A percentile compares a stretch with the other conserved stretches of the same genome.
Evolutionary conservation across 2,888 invertebrate genomes (phyloP).

Genomic region (Apodemia duryi): DNA sequence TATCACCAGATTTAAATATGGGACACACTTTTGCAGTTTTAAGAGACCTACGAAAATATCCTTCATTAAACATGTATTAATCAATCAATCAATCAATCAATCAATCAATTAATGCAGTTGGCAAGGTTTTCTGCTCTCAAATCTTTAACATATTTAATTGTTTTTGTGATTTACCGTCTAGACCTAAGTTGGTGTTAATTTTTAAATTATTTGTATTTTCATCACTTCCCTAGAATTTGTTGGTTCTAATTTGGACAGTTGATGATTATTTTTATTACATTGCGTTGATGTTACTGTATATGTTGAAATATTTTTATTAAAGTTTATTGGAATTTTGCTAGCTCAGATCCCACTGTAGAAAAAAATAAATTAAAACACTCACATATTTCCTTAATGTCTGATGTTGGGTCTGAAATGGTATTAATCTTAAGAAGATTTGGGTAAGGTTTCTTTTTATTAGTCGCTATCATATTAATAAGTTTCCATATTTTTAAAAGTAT

Average conservation of each 20-base stretch:
- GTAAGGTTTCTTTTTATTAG: no score
- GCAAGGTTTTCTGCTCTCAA: background rate
- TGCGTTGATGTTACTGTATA: background rate
- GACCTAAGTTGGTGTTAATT: background rate
- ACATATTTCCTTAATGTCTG: no score
- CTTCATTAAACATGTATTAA: background rate
- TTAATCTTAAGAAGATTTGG: no score
- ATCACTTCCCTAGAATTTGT: background rate
- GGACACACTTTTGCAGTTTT: background rate
- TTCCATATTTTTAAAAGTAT: no score
- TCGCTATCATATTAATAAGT: no score
- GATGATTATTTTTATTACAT: background rate
- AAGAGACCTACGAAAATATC: background rate
- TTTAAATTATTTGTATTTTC: background rate
- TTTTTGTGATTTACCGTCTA: background rate
- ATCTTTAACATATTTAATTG: background rate
- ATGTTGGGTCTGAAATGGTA: no score
- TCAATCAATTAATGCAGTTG: background rate
- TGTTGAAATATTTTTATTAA: background rate
- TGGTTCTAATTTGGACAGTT: background rate
- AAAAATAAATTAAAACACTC: no score
- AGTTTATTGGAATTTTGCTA: background rate
- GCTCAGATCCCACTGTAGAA: no score
- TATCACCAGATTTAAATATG: no score
- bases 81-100: no score